Evolutionary conservation across 1,140 invertebrate genomes (phyloP).

Genomic region (Heliconius hermathena): DNA sequence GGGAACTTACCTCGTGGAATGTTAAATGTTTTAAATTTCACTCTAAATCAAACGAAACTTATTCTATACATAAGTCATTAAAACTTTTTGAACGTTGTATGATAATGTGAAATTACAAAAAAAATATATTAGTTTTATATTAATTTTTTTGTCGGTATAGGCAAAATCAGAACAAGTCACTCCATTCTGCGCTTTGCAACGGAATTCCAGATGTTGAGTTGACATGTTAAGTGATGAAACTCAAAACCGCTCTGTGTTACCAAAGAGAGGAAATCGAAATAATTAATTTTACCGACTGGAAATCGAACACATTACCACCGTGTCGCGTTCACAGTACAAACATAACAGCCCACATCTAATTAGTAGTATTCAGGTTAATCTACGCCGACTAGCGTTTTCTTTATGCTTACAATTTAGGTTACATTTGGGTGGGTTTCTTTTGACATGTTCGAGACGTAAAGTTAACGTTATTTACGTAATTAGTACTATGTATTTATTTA

Average conservation of each 20-base stretch:
- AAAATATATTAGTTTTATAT: neutral
- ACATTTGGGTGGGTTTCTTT: neutral
- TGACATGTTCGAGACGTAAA: neutral
- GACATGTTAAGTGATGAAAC: neutral
- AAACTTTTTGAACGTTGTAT: too few species aligned
- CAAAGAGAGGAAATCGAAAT: neutral
- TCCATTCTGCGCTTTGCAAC: too few species aligned
- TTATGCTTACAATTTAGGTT: constrained; percentile 4
- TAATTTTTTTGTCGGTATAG: too few species aligned
- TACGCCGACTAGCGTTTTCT: neutral
- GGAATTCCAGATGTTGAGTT: too few species aligned
- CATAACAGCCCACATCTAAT: neutral
- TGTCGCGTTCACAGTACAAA: too few species aligned
- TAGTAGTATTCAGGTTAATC: constrained; percentile 4
- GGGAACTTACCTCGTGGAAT: neutral
- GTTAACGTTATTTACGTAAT: neutral
- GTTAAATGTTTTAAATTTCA: neutral
- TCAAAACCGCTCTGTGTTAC: neutral
- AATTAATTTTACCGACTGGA: neutral
- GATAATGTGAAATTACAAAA: neutral
- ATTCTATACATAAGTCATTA: too few species aligned
- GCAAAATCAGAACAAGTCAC: too few species aligned
- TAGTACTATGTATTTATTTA: neutral
- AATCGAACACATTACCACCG: neutral
- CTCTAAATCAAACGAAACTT: neutral